Percentiles rank a stretch among this genome's conserved stretches.
Evolutionary conservation across 2,797 vertebrate species (phyloP).

Genomic region (Chiloscyllium punctatum): DNA sequence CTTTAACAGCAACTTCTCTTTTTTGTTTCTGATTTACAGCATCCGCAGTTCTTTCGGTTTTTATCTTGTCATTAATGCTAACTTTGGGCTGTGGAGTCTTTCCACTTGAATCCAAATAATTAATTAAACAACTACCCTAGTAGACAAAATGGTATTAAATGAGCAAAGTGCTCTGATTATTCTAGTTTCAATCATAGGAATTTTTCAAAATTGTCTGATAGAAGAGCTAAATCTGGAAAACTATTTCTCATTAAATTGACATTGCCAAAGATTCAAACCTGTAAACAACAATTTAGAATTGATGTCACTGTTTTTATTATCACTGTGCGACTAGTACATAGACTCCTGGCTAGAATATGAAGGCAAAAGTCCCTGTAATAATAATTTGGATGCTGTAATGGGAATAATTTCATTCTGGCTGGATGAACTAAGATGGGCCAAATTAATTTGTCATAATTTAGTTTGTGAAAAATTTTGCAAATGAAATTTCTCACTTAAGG

Average conservation of each 20-base stretch:
- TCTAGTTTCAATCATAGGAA: not conserved
- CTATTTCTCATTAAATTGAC: not conserved
- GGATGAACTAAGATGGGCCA: not conserved
- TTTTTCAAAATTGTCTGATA: not conserved
- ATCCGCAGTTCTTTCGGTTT: too few relatives aligned
- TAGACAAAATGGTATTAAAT: not conserved
- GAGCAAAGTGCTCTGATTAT: not conserved
- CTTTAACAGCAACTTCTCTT: too few relatives aligned
- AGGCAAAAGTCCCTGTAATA: not conserved
- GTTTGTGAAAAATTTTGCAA: not conserved
- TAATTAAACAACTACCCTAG: not conserved
- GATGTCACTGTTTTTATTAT: not conserved
- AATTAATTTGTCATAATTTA: not conserved
- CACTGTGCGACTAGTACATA: not conserved
- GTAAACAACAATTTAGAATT: not conserved
- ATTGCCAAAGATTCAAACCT: not conserved
- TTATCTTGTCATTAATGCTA: not conserved
- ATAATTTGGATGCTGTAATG: not conserved
- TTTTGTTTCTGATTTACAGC: too few relatives aligned
- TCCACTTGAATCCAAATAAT: not conserved
- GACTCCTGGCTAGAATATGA: not conserved
- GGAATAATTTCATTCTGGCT: not conserved
- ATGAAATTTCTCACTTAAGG: too few relatives aligned
- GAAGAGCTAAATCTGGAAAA: not conserved
- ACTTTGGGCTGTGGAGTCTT: not conserved